A percentile compares a stretch with the other conserved stretches of the same genome.
Evolutionary conservation across 2,888 invertebrate species (phyloP).

Genomic region (Aradus depressus): DNA sequence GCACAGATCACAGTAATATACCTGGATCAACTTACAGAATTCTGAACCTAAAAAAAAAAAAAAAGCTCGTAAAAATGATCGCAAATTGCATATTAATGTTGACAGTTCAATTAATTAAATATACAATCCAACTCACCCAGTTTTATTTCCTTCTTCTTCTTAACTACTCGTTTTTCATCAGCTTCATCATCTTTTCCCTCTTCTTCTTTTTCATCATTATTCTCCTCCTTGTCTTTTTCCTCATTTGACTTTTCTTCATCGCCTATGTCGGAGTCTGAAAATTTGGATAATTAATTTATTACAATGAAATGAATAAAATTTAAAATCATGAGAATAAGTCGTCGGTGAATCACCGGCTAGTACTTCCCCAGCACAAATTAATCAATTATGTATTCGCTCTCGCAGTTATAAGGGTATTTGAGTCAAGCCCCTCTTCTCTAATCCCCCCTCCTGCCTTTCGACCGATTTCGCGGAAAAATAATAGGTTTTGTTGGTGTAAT

Average conservation of each 20-base stretch:
- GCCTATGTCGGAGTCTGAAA: constrained; percentile 35
- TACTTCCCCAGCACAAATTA: too few species aligned
- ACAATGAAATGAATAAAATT: too few species aligned
- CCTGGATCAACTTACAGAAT: constrained; percentile 64
- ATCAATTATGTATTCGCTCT: too few species aligned
- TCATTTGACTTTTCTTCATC: constrained; percentile 35
- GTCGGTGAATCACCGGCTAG: too few species aligned
- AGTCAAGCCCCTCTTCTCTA: too few species aligned
- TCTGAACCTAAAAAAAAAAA: constrained; percentile 44
- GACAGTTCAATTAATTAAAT: too few species aligned
- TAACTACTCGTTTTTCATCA: constrained; percentile 36
- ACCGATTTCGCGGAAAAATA: too few species aligned
- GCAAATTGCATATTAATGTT: too few species aligned
- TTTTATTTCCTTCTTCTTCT: constrained; percentile 43
- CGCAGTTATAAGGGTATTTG: too few species aligned
- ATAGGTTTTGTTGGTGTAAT: too few species aligned
- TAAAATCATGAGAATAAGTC: too few species aligned
- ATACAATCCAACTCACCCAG: constrained; percentile 22
- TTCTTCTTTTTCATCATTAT: constrained; percentile 44
- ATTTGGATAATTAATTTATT: neutral
- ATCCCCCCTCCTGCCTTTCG: too few species aligned
- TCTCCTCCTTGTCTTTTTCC: constrained; percentile 44
- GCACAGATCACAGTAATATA: constrained; percentile 69
- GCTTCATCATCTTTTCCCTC: constrained; percentile 37
- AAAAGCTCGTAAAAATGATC: neutral